Percentiles rank a stretch among this genome's conserved stretches.
Evolutionary conservation across 2,797 vertebrate species (phyloP).

Genomic region (Aeoliscus strigatus): DNA sequence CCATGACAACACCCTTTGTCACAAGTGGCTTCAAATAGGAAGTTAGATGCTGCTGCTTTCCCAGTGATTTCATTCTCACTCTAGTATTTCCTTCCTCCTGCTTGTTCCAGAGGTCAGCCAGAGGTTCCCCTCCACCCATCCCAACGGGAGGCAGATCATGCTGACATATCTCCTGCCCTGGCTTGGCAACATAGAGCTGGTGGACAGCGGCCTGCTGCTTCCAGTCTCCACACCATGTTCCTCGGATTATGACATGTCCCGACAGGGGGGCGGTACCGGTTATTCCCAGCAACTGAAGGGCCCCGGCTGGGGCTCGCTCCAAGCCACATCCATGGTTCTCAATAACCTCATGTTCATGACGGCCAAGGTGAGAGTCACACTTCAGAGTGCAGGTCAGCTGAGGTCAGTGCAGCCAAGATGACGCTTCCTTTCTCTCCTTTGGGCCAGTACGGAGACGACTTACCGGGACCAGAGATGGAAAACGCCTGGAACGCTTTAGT

Average conservation of each 20-base stretch:
- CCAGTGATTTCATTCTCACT: constrained; percentile 21
- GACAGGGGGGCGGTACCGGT: constrained; percentile 65
- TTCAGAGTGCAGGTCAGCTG: neutral
- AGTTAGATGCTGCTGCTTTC: constrained; percentile 14
- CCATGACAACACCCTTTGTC: too few relatives aligned
- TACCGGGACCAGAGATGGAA: constrained; percentile 95
- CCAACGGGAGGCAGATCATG: constrained; percentile 88
- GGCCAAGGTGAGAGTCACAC: constrained; percentile 80
- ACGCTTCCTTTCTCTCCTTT: neutral
- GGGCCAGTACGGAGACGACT: constrained; percentile 92
- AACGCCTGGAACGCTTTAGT: constrained; percentile 95
- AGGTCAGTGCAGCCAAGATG: constrained; percentile 4
- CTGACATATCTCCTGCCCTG: constrained; percentile 92
- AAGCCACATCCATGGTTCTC: constrained; percentile 92
- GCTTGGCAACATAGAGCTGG: constrained; percentile 93
- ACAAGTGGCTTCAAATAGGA: neutral
- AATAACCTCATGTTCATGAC: constrained; percentile 99
- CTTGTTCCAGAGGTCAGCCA: constrained; percentile 63
- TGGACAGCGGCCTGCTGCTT: constrained; percentile 86
- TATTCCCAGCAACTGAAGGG: constrained; percentile 80
- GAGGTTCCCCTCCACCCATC: constrained; percentile 82
- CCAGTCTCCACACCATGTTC: constrained; percentile 83
- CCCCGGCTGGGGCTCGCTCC: constrained; percentile 92
- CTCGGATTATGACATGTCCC: constrained; percentile 80
- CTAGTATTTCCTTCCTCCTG: constrained; percentile 14